Conservation (phyloP, 2,797 vertebrate species). For the Triplophysa bombifrons region DNA sequence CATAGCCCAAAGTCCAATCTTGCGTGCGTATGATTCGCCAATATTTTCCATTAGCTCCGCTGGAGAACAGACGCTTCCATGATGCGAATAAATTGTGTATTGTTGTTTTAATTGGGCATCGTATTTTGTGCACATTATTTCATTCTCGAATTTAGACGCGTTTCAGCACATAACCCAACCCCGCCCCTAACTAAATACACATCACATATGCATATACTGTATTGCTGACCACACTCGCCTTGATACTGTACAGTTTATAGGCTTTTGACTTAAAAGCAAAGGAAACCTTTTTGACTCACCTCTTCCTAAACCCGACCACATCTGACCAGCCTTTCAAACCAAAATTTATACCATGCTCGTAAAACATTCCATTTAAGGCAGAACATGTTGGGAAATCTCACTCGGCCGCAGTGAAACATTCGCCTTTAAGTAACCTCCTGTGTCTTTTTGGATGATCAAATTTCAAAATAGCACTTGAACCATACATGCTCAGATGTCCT, state of each 20-base stretch:
- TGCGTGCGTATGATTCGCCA: too few relatives aligned
- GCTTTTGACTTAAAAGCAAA: not conserved
- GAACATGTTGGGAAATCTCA: constrained; percentile 18
- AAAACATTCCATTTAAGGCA: constrained; percentile 28
- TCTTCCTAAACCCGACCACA: constrained; percentile 29
- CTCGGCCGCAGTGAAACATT: constrained; percentile 20
- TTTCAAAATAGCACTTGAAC: constrained; percentile 36
- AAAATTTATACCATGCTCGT: constrained; percentile 27
- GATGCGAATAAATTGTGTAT: too few relatives aligned
- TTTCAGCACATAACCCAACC: too few relatives aligned
- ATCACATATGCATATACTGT: not conserved
- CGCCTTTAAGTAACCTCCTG: constrained; percentile 13
- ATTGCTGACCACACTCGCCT: not conserved
- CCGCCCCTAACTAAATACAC: not conserved
- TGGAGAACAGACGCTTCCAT: too few relatives aligned
- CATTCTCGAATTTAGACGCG: too few relatives aligned
- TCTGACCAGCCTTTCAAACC: constrained; percentile 47
- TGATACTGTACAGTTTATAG: not conserved
- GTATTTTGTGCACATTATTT: too few relatives aligned
- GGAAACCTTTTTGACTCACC: constrained; percentile 33
- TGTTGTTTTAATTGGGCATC: too few relatives aligned
- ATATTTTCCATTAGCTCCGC: too few relatives aligned
- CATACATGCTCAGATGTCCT: constrained; percentile 14
- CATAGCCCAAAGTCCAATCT: too few relatives aligned
- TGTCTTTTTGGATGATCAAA: constrained; percentile 17